Conservation (phyloP, 92 coral and sea anemone genomes). For the Heliopora coerulea region DNA sequence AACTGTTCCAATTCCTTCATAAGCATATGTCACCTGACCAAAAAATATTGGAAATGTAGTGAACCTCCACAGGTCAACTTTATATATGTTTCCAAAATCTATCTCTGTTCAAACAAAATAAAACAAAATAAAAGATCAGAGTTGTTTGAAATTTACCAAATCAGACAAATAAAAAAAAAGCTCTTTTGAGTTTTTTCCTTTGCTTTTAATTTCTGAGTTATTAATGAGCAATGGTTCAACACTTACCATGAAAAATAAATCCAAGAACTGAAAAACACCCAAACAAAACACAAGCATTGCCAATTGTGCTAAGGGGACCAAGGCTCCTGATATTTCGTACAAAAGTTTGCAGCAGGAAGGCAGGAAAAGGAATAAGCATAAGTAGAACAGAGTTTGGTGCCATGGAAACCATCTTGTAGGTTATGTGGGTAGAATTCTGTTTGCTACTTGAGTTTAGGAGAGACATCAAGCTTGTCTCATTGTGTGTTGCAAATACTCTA, state of each 20-base stretch:
- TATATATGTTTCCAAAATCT: conserved; percentile 60
- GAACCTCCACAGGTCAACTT: conserved; percentile 57
- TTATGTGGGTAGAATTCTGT: too few relatives aligned
- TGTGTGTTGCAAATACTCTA: conserved; percentile 68
- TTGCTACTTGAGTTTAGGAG: too few relatives aligned
- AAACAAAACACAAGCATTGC: conserved; percentile 76
- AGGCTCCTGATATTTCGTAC: conserved; percentile 81
- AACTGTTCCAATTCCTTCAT: conserved; percentile 99
- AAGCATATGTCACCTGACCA: conserved; percentile 88
- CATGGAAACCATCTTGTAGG: too few relatives aligned
- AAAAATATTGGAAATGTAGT: conserved; percentile 92
- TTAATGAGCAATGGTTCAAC: too few relatives aligned
- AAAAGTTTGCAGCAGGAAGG: conserved; percentile 77
- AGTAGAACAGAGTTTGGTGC: conserved; percentile 68
- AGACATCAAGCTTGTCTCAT: too few relatives aligned
- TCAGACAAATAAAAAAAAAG: too few relatives aligned
- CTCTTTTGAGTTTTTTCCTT: too few relatives aligned
- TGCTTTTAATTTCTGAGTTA: too few relatives aligned
- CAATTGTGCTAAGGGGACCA: conserved; percentile 92
- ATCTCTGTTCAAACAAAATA: conserved; percentile 58
- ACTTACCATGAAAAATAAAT: conserved; percentile 68
- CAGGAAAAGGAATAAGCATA: conserved; percentile 81
- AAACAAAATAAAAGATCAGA: neutral
- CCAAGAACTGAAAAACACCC: conserved; percentile 84
- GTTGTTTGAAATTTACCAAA: neutral